phyloP scores from a whole-genome alignment of 2,888 invertebrate species.

The Lasioglossum zephyrum region DNA sequence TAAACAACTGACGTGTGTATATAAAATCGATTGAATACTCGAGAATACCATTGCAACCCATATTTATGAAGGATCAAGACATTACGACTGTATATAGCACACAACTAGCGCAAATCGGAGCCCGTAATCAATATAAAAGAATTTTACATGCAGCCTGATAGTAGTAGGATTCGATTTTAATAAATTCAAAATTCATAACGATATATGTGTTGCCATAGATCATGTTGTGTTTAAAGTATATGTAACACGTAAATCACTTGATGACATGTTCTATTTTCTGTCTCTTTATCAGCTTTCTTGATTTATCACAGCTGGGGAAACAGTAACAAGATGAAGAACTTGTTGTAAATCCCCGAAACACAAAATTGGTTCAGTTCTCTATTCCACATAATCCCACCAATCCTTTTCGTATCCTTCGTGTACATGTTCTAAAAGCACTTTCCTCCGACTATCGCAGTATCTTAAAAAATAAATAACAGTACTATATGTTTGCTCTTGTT shows the following conservation, averaged over 20 bases:
- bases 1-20: slow-evolving; percentile 19
- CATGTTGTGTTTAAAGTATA: slow-evolving; percentile 72
- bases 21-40: slow-evolving; percentile 49
- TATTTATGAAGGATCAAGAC: slow-evolving; percentile 56
- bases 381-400: slow-evolving; percentile 98
- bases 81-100: slow-evolving; percentile 58
- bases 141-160: slow-evolving; percentile 67
- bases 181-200: slow-evolving; percentile 68
- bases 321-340: slow-evolving; percentile 73
- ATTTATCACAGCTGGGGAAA: slow-evolving; percentile 83
- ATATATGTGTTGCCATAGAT: slow-evolving; percentile 75
- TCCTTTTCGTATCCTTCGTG: slow-evolving; percentile 99
- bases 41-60: slow-evolving; percentile 55
- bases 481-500: neutral
- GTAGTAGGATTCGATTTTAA: slow-evolving; percentile 67
- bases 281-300: slow-evolving; percentile 77
- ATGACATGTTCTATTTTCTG: slow-evolving; percentile 73
- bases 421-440: slow-evolving; percentile 98
- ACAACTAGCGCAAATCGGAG: slow-evolving; percentile 66
- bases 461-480: slow-evolving; percentile 85
- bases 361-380: slow-evolving; percentile 58
- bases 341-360: slow-evolving; percentile 67
- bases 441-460: slow-evolving; percentile 98
- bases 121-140: slow-evolving; percentile 61
- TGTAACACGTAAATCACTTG: slow-evolving; percentile 74